Evolutionary conservation across 2,888 invertebrate species (phyloP).

Genomic region (Malthinus flaveolus): DNA sequence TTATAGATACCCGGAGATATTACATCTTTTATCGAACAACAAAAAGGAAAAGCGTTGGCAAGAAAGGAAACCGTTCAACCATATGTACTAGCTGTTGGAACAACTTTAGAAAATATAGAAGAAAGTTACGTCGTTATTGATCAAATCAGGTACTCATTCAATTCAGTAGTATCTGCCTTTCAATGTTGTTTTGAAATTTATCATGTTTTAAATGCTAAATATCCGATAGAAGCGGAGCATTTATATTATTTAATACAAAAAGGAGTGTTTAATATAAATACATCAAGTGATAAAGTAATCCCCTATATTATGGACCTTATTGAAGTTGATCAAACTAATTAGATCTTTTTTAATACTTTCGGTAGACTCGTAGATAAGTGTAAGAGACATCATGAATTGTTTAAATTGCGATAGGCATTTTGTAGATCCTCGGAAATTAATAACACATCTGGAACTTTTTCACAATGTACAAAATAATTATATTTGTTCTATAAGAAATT

Average conservation of each 20-base stretch:
- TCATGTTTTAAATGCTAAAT: neutral
- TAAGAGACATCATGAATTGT: neutral
- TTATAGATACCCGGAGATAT: neutral
- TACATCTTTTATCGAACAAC: neutral
- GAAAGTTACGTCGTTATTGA: neutral
- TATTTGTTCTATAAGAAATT: neutral
- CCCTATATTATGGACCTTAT: conserved; percentile 6
- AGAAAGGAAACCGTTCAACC: neutral
- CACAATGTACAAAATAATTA: neutral
- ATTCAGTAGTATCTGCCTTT: neutral
- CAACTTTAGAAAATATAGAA: neutral
- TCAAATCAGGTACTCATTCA: neutral
- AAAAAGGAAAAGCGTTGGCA: neutral
- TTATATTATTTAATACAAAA: neutral
- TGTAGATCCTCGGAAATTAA: neutral
- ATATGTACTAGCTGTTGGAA: neutral
- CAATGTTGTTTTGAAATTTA: neutral
- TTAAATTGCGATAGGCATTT: neutral
- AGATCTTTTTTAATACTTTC: neutral
- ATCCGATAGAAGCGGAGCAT: neutral
- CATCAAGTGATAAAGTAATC: neutral
- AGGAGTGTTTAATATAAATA: neutral
- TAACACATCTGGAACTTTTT: neutral
- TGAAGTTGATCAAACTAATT: neutral
- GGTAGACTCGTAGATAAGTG: neutral